Evolutionary conservation across 2,888 invertebrate species (phyloP).

Genomic region (Pollenia angustigena): DNA sequence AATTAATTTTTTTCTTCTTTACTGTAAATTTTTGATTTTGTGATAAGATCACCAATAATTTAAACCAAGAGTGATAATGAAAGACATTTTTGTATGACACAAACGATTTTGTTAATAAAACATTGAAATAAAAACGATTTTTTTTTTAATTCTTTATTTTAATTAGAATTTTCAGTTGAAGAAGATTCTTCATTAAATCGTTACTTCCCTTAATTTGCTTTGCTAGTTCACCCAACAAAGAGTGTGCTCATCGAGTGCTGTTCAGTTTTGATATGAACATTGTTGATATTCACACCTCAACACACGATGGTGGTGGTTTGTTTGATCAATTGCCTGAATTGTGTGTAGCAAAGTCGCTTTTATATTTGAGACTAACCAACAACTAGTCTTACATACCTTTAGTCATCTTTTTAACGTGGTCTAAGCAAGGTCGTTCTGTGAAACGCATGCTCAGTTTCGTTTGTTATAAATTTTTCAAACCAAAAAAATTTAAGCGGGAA

Average conservation of each 20-base stretch:
- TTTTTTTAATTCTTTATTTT: neutral
- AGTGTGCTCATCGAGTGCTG: slow-evolving; percentile 2
- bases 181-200: neutral
- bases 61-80: slow-evolving; percentile 16
- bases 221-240: slow-evolving; percentile 11
- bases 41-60: slow-evolving; percentile 36
- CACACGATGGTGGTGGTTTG: slow-evolving; percentile 67
- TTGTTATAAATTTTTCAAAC: slow-evolving; percentile 9
- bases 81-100: neutral
- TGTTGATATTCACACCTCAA: slow-evolving; percentile 70
- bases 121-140: neutral
- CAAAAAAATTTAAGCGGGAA: slow-evolving; percentile 67
- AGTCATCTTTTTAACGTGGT: slow-evolving; percentile 73
- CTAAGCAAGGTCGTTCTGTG: slow-evolving; percentile 71
- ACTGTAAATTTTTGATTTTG: neutral
- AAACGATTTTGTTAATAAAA: neutral
- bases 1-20: slow-evolving; percentile 1
- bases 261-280: slow-evolving; percentile 29
- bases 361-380: slow-evolving; percentile 58
- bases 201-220: slow-evolving; percentile 55
- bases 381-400: slow-evolving; percentile 72
- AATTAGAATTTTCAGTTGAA: neutral
- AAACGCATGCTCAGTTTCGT: slow-evolving; percentile 57
- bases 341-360: slow-evolving; percentile 54
- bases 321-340: slow-evolving; percentile 69